These are phyloP conservation scores for Columbina picui DNA, from an alignment of 2,113 vertebrate species.

Conservation along the genomic window DNA sequence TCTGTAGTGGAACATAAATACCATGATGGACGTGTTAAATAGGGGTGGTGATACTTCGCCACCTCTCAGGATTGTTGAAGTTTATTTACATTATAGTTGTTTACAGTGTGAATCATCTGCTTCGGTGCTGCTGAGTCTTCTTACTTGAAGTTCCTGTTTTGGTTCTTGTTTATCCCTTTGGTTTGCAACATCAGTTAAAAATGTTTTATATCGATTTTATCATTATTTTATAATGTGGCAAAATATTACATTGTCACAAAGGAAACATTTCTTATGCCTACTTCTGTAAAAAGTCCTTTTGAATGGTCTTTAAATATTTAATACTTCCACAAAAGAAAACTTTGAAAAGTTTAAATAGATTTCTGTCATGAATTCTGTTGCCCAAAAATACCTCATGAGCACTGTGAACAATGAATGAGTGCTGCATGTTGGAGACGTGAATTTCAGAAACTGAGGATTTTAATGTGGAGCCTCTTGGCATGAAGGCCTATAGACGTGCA, in stretches of 20 bases:
- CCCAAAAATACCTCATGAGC: neutral
- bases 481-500: neutral
- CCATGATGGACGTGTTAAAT: neutral
- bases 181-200: neutral
- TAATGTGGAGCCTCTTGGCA: neutral
- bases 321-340: neutral
- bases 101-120: neutral
- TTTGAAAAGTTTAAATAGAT: neutral
- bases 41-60: neutral
- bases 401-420: neutral
- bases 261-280: neutral
- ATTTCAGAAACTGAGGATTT: neutral
- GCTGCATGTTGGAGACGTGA: neutral
- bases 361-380: neutral
- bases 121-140: neutral
- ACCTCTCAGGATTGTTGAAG: neutral
- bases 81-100: neutral
- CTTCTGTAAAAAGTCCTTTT: neutral
- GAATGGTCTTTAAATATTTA: neutral
- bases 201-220: too few relatives aligned
- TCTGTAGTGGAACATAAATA: neutral
- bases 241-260: neutral
- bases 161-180: neutral
- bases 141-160: neutral
- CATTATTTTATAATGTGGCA: neutral